These are phyloP conservation scores for Hydrozoanthus tunicans DNA, from an alignment of 64 coral and sea anemone species.

Conservation along the genomic window DNA sequence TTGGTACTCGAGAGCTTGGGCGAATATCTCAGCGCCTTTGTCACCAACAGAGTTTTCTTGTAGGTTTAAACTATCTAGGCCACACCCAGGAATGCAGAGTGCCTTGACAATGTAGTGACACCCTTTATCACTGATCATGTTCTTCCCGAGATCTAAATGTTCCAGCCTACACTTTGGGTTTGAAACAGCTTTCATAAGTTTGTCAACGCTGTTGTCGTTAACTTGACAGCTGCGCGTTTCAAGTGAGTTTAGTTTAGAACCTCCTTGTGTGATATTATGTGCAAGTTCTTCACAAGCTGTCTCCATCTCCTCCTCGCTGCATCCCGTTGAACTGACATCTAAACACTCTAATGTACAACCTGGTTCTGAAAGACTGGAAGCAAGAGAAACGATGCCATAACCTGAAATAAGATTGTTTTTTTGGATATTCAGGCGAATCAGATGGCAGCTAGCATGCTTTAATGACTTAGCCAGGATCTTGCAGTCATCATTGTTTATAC, in stretches of 20 bases:
- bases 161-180: neutral
- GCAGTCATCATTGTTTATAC: constrained; percentile 8
- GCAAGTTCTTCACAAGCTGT: neutral
- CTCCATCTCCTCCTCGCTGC: neutral
- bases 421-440: constrained; percentile 13
- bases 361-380: constrained; percentile 6
- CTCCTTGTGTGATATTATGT: neutral
- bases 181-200: neutral
- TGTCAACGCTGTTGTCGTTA: constrained; percentile 15
- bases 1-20: constrained; percentile 10
- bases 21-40: neutral
- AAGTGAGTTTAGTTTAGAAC: constrained; percentile 9
- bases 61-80: neutral
- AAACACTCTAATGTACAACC: constrained; percentile 22
- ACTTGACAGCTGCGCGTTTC: neutral
- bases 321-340: constrained; percentile 21
- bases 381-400: constrained; percentile 12
- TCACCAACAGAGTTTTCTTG: constrained; percentile 7
- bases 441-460: neutral
- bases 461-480: constrained; percentile 2
- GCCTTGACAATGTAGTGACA: constrained; percentile 4
- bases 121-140: constrained; percentile 33
- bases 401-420: neutral
- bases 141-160: neutral
- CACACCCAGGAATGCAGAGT: constrained; percentile 18